Conservation (phyloP, 2,888 invertebrate genomes). For the Erebia aethiops region DNA sequence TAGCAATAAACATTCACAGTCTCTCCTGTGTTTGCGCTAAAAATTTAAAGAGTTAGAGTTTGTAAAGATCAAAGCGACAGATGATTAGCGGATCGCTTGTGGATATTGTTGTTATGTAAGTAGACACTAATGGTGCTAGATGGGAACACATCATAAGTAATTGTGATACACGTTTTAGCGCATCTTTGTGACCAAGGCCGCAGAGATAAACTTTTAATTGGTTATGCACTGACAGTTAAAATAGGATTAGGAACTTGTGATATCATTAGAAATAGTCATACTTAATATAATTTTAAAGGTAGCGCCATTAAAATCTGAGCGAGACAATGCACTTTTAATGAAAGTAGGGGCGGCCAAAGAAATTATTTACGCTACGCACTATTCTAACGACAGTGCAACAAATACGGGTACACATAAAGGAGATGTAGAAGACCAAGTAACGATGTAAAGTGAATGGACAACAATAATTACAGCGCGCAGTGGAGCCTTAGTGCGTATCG, state of each 20-base stretch:
- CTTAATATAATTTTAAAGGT: conserved; percentile 69
- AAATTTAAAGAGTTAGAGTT: conserved; percentile 75
- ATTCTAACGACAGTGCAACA: conserved; percentile 58
- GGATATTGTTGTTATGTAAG: conserved; percentile 75
- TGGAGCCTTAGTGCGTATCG: conserved; percentile 73
- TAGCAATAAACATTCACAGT: conserved; percentile 66
- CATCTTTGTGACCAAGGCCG: conserved; percentile 60
- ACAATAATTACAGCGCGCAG: conserved; percentile 72
- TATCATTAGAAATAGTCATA: conserved; percentile 65
- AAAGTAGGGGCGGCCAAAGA: conserved; percentile 64
- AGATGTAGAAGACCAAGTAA: conserved; percentile 76
- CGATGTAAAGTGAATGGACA: conserved; percentile 79
- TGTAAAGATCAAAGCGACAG: conserved; percentile 65
- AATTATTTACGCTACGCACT: conserved; percentile 80
- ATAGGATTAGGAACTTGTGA: conserved; percentile 44
- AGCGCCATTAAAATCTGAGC: conserved; percentile 66
- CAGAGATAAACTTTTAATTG: conserved; percentile 31
- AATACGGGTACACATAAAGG: conserved; percentile 65
- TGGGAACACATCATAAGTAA: conserved; percentile 39
- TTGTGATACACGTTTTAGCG: conserved; percentile 65
- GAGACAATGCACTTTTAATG: conserved; percentile 75
- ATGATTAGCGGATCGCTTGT: conserved; percentile 77
- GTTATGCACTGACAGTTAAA: conserved; percentile 16
- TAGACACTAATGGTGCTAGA: conserved; percentile 61
- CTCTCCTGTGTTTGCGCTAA: conserved; percentile 66